A percentile compares a stretch with the other conserved stretches of the same genome.
phyloP scores from a whole-genome alignment of 2,888 invertebrate species.

The Drosophila niveifrons region DNA sequence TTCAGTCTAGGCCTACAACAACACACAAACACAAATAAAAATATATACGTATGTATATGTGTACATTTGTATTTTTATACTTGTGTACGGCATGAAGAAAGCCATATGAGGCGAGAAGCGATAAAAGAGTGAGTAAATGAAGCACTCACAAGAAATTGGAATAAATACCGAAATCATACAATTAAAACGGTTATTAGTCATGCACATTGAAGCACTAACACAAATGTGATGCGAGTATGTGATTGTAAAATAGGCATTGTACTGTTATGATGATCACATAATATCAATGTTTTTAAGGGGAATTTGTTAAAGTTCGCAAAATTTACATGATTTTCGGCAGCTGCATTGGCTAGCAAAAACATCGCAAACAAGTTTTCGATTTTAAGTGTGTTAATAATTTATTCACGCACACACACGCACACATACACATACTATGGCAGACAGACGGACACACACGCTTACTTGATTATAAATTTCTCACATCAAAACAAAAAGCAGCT shows the following conservation, averaged over 20 bases:
- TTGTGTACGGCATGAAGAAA: conserved; percentile 33
- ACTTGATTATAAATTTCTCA: conserved; percentile 60
- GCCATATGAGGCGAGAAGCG: conserved; percentile 34
- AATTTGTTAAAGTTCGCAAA: conserved; percentile 37
- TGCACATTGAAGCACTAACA: conserved; percentile 9
- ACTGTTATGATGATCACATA: conserved; percentile 34
- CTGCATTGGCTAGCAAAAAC: conserved; percentile 2
- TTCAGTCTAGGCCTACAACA: conserved; percentile 20
- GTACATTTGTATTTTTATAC: background rate
- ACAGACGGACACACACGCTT: conserved; percentile 19
- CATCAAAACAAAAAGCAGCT: conserved; percentile 79
- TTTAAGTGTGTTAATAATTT: conserved; percentile 52
- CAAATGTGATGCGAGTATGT: background rate
- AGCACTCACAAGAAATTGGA: conserved; percentile 24
- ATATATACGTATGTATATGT: background rate
- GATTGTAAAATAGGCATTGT: conserved; percentile 6
- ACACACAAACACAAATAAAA: background rate
- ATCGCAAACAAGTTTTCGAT: conserved; percentile 46
- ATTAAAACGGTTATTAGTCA: conserved; percentile 62
- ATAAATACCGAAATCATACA: conserved; percentile 31
- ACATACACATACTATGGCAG: conserved; percentile 2
- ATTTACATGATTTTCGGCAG: conserved; percentile 35
- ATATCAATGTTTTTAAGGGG: conserved; percentile 20
- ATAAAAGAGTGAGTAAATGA: conserved; percentile 27
- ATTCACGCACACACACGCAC: conserved; percentile 25